Conservation (phyloP, 2,113 vertebrate genomes). For the Falcunculus frontatus region DNA sequence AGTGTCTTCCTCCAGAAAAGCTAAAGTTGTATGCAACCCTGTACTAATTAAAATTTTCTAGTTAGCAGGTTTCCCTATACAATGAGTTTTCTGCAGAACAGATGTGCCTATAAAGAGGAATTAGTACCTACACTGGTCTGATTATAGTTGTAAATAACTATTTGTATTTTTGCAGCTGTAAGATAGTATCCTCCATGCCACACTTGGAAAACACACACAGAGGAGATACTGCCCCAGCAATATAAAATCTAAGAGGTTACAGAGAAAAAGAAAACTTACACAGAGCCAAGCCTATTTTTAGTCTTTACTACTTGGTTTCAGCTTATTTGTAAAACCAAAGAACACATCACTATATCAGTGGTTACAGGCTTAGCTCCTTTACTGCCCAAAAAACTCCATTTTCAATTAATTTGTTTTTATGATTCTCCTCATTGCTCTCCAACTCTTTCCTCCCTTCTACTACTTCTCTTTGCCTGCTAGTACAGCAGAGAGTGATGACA, state of each 20-base stretch:
- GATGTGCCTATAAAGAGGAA: background rate
- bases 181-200: background rate
- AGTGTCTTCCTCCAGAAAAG: background rate
- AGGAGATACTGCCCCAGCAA: background rate
- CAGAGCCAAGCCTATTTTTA: background rate
- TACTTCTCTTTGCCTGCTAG: background rate
- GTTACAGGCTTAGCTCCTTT: background rate
- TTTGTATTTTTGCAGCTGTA: background rate
- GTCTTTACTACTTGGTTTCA: background rate
- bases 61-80: background rate
- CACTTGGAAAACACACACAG: background rate
- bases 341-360: background rate
- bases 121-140: background rate
- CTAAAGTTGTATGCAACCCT: background rate
- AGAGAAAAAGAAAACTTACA: background rate
- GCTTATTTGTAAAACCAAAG: background rate
- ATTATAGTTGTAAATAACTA: background rate
- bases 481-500: background rate
- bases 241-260: background rate
- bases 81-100: background rate
- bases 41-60: conserved; percentile 14
- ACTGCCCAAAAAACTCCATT: background rate
- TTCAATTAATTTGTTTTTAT: background rate
- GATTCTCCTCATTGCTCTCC: background rate
- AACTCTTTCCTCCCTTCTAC: background rate